Percentiles rank a stretch among this genome's conserved stretches.
Conservation (phyloP, 2,113 vertebrate species). For the Ia io region DNA sequence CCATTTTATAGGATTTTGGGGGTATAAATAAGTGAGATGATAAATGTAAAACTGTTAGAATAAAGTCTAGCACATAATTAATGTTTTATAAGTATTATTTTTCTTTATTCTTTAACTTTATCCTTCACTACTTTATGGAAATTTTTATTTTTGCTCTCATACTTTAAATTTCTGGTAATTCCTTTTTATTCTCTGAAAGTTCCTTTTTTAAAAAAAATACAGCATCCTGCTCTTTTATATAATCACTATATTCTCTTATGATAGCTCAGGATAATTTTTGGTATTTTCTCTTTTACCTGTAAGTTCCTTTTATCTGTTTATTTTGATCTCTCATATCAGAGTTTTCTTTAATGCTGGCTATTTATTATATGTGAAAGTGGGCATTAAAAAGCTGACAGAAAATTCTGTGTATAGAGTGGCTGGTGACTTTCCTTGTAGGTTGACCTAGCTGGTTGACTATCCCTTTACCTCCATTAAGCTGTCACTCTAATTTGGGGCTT, state of each 20-base stretch:
- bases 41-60: slow-evolving; percentile 9
- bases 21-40: slow-evolving; percentile 4
- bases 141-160: slow-evolving; percentile 32
- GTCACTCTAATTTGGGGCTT: neutral
- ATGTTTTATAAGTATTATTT: slow-evolving; percentile 21
- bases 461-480: neutral
- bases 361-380: neutral
- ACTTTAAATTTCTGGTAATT: slow-evolving; percentile 43
- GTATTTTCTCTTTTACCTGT: slow-evolving; percentile 5
- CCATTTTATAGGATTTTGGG: neutral
- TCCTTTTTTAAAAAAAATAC: neutral
- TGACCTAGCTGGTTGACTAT: neutral
- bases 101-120: neutral
- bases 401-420: neutral
- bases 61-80: slow-evolving; percentile 9
- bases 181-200: slow-evolving; percentile 19
- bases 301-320: slow-evolving; percentile 25
- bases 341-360: slow-evolving; percentile 13
- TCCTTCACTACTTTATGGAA: slow-evolving; percentile 2
- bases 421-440: neutral
- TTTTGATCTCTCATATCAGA: slow-evolving; percentile 53
- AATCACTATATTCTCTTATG: neutral
- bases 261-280: slow-evolving; percentile 18
- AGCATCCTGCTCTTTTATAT: neutral
- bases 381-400: neutral